phyloP scores from a whole-genome alignment of 1,140 invertebrate species.

The Scylla paramamosain region DNA sequence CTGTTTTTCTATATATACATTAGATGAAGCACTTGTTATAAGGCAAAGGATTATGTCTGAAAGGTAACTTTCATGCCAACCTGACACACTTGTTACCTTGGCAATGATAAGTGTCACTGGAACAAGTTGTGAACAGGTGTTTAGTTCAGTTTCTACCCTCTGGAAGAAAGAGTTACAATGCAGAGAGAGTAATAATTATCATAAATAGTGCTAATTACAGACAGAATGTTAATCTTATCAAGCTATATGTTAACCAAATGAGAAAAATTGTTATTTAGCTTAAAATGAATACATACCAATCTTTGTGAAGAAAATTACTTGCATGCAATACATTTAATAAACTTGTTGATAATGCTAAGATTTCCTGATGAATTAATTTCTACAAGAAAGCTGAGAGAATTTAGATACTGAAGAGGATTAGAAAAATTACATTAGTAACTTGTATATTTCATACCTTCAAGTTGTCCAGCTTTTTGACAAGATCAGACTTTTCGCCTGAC shows the following conservation, averaged over 20 bases:
- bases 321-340: constrained; percentile 37
- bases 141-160: constrained; percentile 76
- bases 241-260: not conserved
- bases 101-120: constrained; percentile 73
- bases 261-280: not conserved
- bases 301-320: constrained; percentile 40
- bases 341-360: not conserved
- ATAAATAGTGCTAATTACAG: not conserved
- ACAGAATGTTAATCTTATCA: constrained; percentile 35
- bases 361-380: constrained; percentile 49
- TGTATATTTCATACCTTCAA: constrained; percentile 81
- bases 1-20: constrained; percentile 54
- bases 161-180: constrained; percentile 68
- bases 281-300: not conserved
- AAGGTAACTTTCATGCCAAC: constrained; percentile 49
- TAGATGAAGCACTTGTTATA: constrained; percentile 13
- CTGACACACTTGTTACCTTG: constrained; percentile 72
- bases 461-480: constrained; percentile 87
- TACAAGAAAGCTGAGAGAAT: constrained; percentile 24
- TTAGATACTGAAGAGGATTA: not conserved
- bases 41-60: not conserved
- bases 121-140: constrained; percentile 74
- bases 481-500: constrained; percentile 90
- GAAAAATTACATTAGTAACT: not conserved
- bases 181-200: not conserved